Evolutionary conservation across 2,797 vertebrate species (phyloP).

Genomic region (Protosalanx chinensis): DNA sequence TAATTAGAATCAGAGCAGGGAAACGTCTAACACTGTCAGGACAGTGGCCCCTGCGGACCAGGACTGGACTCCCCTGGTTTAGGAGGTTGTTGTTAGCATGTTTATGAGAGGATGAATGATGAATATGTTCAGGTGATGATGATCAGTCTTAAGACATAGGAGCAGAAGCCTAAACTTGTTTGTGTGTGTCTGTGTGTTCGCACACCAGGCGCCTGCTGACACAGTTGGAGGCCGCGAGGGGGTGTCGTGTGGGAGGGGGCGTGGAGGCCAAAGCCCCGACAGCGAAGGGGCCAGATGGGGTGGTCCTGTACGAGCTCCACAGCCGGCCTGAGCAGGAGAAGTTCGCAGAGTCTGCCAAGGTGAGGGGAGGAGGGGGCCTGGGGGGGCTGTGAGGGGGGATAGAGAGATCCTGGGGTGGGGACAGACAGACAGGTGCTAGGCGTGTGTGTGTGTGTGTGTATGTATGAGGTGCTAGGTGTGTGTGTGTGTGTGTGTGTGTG

Average conservation of each 20-base stretch:
- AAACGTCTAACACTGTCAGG: no score
- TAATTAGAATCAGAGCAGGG: no score
- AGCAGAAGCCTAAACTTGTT: not conserved
- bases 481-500: not conserved
- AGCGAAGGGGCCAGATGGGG: slow-evolving; percentile 66
- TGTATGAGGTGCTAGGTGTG: no score
- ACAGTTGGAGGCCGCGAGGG: slow-evolving; percentile 85
- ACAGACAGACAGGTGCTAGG: not conserved
- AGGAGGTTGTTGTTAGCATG: no score
- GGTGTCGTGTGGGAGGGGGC: slow-evolving; percentile 55
- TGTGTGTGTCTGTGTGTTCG: not conserved
- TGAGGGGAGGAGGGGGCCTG: slow-evolving; percentile 37
- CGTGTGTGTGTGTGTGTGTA: not conserved
- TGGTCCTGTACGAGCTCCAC: slow-evolving; percentile 90
- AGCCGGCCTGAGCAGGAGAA: slow-evolving; percentile 91
- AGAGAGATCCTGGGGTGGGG: not conserved
- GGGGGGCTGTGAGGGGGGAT: no score
- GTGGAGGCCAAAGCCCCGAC: slow-evolving; percentile 56
- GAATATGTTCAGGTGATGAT: no score
- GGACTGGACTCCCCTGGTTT: no score
- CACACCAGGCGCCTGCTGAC: slow-evolving; percentile 82
- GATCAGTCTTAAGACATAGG: no score
- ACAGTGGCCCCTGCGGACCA: no score
- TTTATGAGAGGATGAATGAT: no score
- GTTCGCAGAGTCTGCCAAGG: slow-evolving; percentile 90